Evolutionary conservation across 2,113 vertebrate species (phyloP).

Genomic region (Micronycteris hirsuta): DNA sequence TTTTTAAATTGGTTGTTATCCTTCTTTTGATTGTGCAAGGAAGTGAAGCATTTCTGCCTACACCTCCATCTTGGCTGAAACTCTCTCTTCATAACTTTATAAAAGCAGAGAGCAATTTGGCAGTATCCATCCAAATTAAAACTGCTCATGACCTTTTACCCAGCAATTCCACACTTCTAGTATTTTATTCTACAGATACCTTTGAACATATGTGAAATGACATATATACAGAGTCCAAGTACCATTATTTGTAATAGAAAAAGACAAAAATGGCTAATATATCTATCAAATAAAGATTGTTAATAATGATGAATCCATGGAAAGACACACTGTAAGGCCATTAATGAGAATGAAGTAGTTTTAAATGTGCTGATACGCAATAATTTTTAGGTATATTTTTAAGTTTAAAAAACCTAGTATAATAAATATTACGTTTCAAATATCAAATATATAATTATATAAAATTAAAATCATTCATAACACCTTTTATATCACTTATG

Average conservation of each 20-base stretch:
- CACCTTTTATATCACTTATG: background rate
- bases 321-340: too few species aligned
- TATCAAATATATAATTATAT: background rate
- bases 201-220: background rate
- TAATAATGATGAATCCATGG: background rate
- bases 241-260: background rate
- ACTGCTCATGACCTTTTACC: background rate
- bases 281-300: background rate
- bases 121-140: background rate
- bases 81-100: background rate
- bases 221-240: background rate
- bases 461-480: background rate
- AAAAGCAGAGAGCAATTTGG: background rate
- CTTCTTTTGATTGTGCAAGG: too few species aligned
- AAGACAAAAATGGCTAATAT: background rate
- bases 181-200: background rate
- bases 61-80: too few species aligned
- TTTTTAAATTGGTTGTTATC: too few species aligned
- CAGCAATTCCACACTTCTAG: background rate
- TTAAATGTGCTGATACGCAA: background rate
- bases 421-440: background rate
- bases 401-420: background rate
- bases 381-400: background rate
- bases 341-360: background rate
- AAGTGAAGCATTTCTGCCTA: too few species aligned